A percentile compares a stretch with the other conserved stretches of the same genome.
phyloP scores from a whole-genome alignment of 1,140 invertebrate genomes.

The Brachystomella parvula region DNA sequence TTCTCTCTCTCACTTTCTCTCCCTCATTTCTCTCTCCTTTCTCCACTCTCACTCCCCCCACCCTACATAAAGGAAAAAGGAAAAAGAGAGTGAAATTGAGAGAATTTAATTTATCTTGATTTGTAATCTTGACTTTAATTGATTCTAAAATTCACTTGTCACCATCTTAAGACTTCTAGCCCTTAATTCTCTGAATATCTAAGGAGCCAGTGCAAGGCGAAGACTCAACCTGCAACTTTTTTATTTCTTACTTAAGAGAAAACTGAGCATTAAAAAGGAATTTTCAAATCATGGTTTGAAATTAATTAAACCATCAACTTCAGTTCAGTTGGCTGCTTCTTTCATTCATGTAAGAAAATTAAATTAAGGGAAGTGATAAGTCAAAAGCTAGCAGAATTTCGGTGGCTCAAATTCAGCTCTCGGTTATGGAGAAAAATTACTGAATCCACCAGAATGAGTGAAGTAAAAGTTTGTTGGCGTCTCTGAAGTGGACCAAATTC shows the following conservation, averaged over 20 bases:
- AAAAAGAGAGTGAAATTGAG: no score
- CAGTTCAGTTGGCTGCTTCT: neutral
- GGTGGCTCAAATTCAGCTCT: no score
- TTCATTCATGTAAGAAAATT: neutral
- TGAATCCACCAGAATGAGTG: no score
- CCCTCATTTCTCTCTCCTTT: neutral
- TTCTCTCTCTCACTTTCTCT: neutral
- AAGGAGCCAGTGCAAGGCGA: neutral
- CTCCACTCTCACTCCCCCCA: neutral
- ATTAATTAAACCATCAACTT: no score
- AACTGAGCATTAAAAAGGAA: no score
- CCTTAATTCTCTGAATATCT: neutral
- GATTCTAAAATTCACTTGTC: neutral
- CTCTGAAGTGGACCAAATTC: no score
- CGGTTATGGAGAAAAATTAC: no score
- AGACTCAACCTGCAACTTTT: neutral
- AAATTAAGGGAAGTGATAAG: neutral
- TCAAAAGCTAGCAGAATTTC: neutral
- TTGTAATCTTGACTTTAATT: constrained; percentile 12
- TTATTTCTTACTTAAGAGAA: neutral
- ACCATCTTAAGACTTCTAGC: neutral
- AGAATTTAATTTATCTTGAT: constrained; percentile 10
- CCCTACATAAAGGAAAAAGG: neutral
- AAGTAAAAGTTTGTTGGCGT: no score
- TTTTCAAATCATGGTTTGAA: no score